These are phyloP conservation scores for Microctenopoma lineatum DNA, from an alignment of 2,797 vertebrate species.

Conservation along the genomic window DNA sequence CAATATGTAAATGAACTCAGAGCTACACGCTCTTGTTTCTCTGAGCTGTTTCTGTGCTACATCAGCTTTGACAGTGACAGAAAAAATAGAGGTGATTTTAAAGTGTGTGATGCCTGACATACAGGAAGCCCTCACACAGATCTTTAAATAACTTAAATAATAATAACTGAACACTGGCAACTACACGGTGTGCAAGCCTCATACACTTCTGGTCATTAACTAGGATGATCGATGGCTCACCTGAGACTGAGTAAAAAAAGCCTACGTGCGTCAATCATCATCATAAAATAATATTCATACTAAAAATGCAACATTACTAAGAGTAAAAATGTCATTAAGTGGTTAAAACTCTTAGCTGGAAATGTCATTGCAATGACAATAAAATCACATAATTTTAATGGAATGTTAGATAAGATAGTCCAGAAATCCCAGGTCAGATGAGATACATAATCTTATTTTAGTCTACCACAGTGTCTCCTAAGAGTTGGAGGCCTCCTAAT, in stretches of 20 bases:
- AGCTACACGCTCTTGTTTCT: slow-evolving; percentile 53
- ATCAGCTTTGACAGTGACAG: slow-evolving; percentile 48
- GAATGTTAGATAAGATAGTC: too few relatives aligned
- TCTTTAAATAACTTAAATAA: slow-evolving; percentile 59
- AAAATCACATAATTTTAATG: neutral
- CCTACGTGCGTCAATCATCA: too few relatives aligned
- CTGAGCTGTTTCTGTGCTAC: slow-evolving; percentile 49
- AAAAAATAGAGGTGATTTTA: slow-evolving; percentile 40
- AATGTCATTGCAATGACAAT: slow-evolving; percentile 25
- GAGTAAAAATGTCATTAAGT: slow-evolving; percentile 32
- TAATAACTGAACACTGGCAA: slow-evolving; percentile 4
- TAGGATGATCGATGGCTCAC: slow-evolving; percentile 48
- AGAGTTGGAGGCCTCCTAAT: too few relatives aligned
- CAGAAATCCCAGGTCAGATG: too few relatives aligned
- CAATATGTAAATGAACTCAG: slow-evolving; percentile 87
- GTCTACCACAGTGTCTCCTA: too few relatives aligned
- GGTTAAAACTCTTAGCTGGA: slow-evolving; percentile 34
- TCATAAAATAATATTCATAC: neutral
- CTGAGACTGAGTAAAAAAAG: slow-evolving; percentile 16
- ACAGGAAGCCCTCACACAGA: slow-evolving; percentile 33
- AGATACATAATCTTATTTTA: too few relatives aligned
- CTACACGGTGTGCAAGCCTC: slow-evolving; percentile 21
- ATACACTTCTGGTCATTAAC: slow-evolving; percentile 35
- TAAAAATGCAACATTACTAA: neutral
- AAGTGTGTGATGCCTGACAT: slow-evolving; percentile 34